A percentile compares a stretch with the other conserved stretches of the same genome.
phyloP scores from a whole-genome alignment of 2,888 invertebrate species.

The Parascotia fuliginaria region DNA sequence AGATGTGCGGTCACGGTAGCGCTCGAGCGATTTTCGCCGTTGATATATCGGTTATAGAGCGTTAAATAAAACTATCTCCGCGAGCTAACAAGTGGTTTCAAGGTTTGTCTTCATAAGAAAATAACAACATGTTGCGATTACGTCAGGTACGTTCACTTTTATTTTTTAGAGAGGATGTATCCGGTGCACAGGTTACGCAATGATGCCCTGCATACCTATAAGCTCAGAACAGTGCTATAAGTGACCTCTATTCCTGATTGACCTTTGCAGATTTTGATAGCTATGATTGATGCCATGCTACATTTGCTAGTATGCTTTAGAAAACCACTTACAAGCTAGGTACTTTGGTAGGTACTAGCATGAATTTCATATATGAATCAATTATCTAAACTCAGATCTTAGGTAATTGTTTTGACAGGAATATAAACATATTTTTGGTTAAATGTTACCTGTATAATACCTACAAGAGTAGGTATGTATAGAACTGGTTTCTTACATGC shows the following conservation, averaged over 20 bases:
- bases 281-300: neutral
- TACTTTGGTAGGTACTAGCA: neutral
- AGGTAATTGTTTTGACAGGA: neutral
- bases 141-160: constrained; percentile 79
- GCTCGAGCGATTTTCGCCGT: constrained; percentile 44
- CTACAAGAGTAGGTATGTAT: neutral
- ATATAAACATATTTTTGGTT: neutral
- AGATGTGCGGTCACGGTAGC: too few species aligned
- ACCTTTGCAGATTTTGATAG: neutral
- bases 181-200: constrained; percentile 49
- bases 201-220: constrained; percentile 50
- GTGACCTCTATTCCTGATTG: constrained; percentile 39
- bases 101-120: constrained; percentile 57
- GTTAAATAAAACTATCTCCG: constrained; percentile 35
- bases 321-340: neutral
- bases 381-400: neutral
- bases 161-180: constrained; percentile 75
- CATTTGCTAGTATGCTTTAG: neutral
- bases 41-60: constrained; percentile 36
- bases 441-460: neutral
- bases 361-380: neutral
- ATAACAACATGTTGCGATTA: constrained; percentile 62
- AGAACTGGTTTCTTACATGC: constrained; percentile 26
- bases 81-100: constrained; percentile 52
- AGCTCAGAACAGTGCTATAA: constrained; percentile 42